These are phyloP conservation scores for Branchellion lobata DNA, from an alignment of 2,888 invertebrate genomes.

Conservation along the genomic window DNA sequence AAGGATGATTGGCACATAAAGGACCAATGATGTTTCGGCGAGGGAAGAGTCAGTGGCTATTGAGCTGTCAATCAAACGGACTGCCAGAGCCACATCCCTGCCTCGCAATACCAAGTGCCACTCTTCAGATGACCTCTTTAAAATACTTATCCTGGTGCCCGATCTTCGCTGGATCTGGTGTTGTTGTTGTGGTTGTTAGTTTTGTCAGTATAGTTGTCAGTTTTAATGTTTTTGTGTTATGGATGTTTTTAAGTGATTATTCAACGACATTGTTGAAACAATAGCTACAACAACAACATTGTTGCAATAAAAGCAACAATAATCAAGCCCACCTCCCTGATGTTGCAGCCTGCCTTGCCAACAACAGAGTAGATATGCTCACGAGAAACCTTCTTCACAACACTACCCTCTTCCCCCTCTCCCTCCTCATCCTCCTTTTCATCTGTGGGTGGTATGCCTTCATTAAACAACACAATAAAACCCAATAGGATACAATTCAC, in stretches of 20 bases:
- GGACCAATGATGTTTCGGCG: background rate
- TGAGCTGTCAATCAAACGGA: background rate
- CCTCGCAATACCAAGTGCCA: slow-evolving; percentile 1
- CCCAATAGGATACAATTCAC: no score
- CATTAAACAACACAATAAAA: no score
- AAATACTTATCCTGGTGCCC: background rate
- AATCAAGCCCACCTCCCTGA: background rate
- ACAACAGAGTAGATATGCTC: background rate
- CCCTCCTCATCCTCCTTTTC: background rate
- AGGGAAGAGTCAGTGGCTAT: background rate
- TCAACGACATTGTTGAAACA: no score
- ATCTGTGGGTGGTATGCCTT: background rate
- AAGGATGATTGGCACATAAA: background rate
- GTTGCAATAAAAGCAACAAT: background rate
- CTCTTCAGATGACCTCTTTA: background rate
- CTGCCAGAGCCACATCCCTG: background rate
- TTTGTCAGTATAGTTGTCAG: background rate
- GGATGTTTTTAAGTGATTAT: no score
- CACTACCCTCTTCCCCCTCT: background rate
- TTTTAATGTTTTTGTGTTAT: no score
- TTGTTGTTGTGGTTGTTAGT: no score
- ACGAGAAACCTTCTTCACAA: background rate
- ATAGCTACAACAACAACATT: no score
- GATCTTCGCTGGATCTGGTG: background rate
- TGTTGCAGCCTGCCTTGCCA: background rate